phyloP scores from a whole-genome alignment of 2,888 invertebrate genomes.

The Rhingia campestris region DNA sequence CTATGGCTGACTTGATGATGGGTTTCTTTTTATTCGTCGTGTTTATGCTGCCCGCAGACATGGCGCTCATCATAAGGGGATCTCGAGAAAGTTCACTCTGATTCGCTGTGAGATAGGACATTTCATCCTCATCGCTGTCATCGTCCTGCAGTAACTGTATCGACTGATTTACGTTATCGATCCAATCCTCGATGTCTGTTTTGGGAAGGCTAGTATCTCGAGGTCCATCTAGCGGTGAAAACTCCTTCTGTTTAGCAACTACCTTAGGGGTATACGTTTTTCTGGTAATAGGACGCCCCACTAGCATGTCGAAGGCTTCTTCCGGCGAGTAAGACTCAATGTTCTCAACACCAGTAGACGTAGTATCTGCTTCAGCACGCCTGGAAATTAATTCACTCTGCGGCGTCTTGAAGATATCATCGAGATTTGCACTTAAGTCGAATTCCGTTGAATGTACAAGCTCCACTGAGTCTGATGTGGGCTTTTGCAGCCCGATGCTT shows the following conservation, averaged over 20 bases:
- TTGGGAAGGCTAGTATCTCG: conserved; percentile 75
- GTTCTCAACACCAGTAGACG: neutral
- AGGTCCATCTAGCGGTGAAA: conserved; percentile 67
- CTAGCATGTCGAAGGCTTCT: conserved; percentile 76
- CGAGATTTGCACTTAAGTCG: conserved; percentile 78
- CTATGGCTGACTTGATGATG: neutral
- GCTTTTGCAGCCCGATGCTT: conserved; percentile 78
- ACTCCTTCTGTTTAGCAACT: conserved; percentile 19
- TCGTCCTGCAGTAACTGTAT: conserved; percentile 35
- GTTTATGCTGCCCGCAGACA: neutral
- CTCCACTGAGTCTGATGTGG: conserved; percentile 73
- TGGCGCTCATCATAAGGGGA: conserved; percentile 74
- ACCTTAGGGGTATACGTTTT: conserved; percentile 72
- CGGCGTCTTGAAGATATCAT: conserved; percentile 79
- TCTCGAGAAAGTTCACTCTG: conserved; percentile 74
- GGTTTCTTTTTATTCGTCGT: neutral
- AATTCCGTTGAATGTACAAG: conserved; percentile 77
- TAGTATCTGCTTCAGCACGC: neutral
- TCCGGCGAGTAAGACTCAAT: conserved; percentile 69
- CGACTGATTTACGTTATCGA: conserved; percentile 70
- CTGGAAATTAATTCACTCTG: conserved; percentile 53
- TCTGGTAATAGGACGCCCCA: conserved; percentile 75
- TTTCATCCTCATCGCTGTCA: conserved; percentile 66
- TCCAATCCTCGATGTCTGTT: conserved; percentile 78
- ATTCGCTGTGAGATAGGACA: conserved; percentile 47